Percentiles rank a stretch among this genome's conserved stretches.
These are phyloP conservation scores for Hydractinia symbiolongicarpus DNA, from an alignment of 30 jellyfish, hydroid and myxozoan species.

Conservation along the genomic window DNA sequence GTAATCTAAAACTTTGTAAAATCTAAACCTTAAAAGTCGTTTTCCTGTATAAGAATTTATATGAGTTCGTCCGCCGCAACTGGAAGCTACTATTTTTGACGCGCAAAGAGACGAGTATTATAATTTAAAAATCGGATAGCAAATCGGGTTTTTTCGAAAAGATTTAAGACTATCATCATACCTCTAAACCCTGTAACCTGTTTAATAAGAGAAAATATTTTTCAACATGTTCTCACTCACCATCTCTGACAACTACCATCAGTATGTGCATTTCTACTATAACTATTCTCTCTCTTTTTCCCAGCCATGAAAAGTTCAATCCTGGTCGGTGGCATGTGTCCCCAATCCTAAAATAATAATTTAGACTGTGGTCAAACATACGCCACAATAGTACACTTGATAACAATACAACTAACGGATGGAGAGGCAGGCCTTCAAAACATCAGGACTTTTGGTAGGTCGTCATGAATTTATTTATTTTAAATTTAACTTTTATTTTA, in stretches of 20 bases:
- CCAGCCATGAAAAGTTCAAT: constrained; percentile 69
- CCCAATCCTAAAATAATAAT: constrained; percentile 62
- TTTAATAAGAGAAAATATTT: not conserved
- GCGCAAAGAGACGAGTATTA: no score
- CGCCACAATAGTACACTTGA: not conserved
- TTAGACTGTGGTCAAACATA: not conserved
- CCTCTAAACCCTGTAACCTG: not conserved
- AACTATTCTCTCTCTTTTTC: constrained; percentile 20
- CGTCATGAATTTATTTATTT: no score
- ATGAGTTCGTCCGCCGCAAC: no score
- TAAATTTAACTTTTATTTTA: no score
- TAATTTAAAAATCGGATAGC: no score
- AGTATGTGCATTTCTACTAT: not conserved
- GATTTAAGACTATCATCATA: no score
- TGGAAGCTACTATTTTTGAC: no score
- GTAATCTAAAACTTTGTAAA: no score
- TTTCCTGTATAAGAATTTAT: no score
- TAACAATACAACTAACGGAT: not conserved
- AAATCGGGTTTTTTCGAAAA: no score
- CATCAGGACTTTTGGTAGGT: no score
- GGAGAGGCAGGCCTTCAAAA: not conserved
- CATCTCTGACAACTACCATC: not conserved
- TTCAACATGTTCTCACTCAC: not conserved
- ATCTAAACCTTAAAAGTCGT: no score
- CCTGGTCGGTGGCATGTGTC: constrained; percentile 71